Conservation (phyloP, 2,113 vertebrate genomes). For the Nerophis ophidion region DNA sequence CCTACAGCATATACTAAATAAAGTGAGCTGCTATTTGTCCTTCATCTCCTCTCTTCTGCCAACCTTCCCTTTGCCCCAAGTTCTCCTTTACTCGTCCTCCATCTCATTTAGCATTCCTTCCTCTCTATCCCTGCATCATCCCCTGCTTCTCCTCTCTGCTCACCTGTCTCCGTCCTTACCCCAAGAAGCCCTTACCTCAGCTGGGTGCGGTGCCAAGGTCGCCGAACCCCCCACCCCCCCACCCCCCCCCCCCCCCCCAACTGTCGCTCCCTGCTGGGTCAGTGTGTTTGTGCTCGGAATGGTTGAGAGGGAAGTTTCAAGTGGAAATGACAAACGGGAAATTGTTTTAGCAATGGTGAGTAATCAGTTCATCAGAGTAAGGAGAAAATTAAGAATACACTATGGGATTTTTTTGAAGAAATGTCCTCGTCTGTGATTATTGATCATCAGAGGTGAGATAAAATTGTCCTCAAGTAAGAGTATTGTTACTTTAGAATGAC, state of each 20-base stretch:
- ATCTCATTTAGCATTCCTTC: neutral
- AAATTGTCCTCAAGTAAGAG: no score
- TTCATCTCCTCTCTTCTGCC: no score
- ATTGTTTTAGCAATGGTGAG: no score
- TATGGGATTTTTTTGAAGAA: no score
- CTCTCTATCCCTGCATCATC: neutral
- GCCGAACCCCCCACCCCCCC: neutral
- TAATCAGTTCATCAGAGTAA: neutral
- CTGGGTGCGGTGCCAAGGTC: constrained; percentile 54
- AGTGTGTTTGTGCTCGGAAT: constrained; percentile 38
- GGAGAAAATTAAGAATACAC: no score
- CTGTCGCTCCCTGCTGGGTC: constrained; percentile 34
- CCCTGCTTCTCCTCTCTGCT: constrained; percentile 1
- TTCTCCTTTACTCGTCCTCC: constrained; percentile 1
- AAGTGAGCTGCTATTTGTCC: no score
- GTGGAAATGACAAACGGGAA: no score
- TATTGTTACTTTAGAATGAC: no score
- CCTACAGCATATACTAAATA: no score
- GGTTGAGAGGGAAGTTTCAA: constrained; percentile 11
- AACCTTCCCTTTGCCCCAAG: neutral
- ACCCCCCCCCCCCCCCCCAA: constrained; percentile 22
- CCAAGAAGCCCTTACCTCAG: constrained; percentile 39
- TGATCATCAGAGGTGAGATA: no score
- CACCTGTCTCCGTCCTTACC: constrained; percentile 20
- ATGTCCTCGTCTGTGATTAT: no score